Percentiles rank a stretch among this genome's conserved stretches.
phyloP scores from a whole-genome alignment of 2,888 invertebrate species.

The Isoperla grammatica region DNA sequence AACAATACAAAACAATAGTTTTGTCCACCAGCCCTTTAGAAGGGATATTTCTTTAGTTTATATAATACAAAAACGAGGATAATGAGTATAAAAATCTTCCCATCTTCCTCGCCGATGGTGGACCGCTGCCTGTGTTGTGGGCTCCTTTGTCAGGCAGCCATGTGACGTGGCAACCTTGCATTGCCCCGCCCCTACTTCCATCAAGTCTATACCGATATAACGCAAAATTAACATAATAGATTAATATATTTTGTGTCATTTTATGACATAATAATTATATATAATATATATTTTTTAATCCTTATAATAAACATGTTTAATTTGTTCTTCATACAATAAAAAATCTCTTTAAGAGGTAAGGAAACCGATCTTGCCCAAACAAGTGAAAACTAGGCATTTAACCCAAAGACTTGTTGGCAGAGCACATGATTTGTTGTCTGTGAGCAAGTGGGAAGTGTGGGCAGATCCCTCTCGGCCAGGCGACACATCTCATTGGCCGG shows the following conservation, averaged over 20 bases:
- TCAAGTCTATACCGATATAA: slow-evolving; percentile 25
- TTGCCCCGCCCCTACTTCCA: not conserved
- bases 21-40: slow-evolving; percentile 29
- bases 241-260: slow-evolving; percentile 42
- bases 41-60: slow-evolving; percentile 27
- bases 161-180: not conserved
- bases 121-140: slow-evolving; percentile 21
- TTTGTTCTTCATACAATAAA: slow-evolving; percentile 28
- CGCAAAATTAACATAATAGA: slow-evolving; percentile 30
- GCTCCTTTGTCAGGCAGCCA: slow-evolving; percentile 23
- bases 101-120: slow-evolving; percentile 23
- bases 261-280: slow-evolving; percentile 40
- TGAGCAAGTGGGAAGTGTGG: slow-evolving; percentile 33
- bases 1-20: slow-evolving; percentile 32
- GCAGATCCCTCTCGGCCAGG: slow-evolving; percentile 13
- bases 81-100: slow-evolving; percentile 33
- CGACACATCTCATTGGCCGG: slow-evolving; percentile 64
- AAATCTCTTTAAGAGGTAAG: slow-evolving; percentile 23
- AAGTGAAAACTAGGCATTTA: slow-evolving; percentile 27
- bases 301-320: slow-evolving; percentile 27
- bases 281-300: slow-evolving; percentile 8
- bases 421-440: slow-evolving; percentile 29
- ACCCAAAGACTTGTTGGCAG: slow-evolving; percentile 28
- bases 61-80: slow-evolving; percentile 32
- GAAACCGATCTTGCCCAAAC: slow-evolving; percentile 21